Evolutionary conservation across 1,140 invertebrate genomes (phyloP).

Genomic region (Gryon sp.): DNA sequence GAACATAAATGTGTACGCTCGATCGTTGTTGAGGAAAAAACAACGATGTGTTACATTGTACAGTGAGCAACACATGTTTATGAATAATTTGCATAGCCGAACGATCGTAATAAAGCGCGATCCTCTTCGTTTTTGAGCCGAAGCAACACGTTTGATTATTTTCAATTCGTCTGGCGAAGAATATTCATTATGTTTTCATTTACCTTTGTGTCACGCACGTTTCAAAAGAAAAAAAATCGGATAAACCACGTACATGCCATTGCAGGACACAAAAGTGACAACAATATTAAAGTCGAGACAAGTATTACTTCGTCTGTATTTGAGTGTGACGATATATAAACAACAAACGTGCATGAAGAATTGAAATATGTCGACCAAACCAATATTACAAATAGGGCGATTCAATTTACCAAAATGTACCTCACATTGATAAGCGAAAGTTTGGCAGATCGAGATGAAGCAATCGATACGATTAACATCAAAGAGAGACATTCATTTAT

Average conservation of each 20-base stretch:
- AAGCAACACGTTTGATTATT: slow-evolving; percentile 29
- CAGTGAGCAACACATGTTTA: slow-evolving; percentile 4
- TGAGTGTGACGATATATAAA: slow-evolving; percentile 16
- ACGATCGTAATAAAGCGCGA: neutral
- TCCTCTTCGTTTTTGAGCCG: neutral
- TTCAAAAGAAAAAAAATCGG: slow-evolving; percentile 25
- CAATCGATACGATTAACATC: too few relatives aligned
- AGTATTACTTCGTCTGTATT: slow-evolving; percentile 2
- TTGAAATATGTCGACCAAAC: slow-evolving; percentile 50
- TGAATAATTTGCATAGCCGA: slow-evolving; percentile 36
- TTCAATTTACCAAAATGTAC: too few relatives aligned
- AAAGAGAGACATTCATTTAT: too few relatives aligned
- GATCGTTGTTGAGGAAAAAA: neutral
- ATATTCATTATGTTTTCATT: slow-evolving; percentile 43
- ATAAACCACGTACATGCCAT: slow-evolving; percentile 40
- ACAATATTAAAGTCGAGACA: slow-evolving; percentile 5
- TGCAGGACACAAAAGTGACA: slow-evolving; percentile 23
- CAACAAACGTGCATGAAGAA: slow-evolving; percentile 46
- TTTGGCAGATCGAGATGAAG: too few relatives aligned
- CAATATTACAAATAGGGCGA: slow-evolving; percentile 53
- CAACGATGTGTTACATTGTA: neutral
- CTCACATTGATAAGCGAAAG: too few relatives aligned
- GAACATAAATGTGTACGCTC: neutral
- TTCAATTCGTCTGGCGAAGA: neutral
- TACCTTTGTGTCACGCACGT: slow-evolving; percentile 32